Conservation (phyloP, 2,888 invertebrate genomes). For the Chrysomela aeneicollis region DNA sequence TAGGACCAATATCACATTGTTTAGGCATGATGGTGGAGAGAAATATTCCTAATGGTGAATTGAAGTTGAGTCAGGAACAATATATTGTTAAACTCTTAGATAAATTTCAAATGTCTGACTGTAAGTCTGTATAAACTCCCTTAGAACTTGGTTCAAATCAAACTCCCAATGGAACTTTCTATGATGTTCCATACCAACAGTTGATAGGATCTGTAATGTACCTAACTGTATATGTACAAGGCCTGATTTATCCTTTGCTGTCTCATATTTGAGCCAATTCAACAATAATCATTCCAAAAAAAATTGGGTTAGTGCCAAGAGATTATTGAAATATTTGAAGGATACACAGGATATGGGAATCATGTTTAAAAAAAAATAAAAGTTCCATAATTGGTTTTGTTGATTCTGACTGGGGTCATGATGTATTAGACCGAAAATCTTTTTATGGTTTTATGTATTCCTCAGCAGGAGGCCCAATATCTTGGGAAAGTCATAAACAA, state of each 20-base stretch:
- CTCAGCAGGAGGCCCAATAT: conserved; percentile 18
- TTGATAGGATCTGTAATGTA: conserved; percentile 33
- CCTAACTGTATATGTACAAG: conserved; percentile 25
- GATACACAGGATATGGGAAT: too few relatives aligned
- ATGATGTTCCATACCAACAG: conserved; percentile 17
- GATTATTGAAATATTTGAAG: conserved; percentile 45
- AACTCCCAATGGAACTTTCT: not conserved
- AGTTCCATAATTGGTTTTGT: too few relatives aligned
- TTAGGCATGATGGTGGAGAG: conserved; percentile 30
- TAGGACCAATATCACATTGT: conserved; percentile 26
- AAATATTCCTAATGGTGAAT: conserved; percentile 23
- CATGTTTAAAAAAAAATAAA: too few relatives aligned
- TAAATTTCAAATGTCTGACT: conserved; percentile 27
- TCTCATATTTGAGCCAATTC: conserved; percentile 31
- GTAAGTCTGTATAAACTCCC: conserved; percentile 26
- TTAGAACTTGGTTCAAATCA: conserved; percentile 20
- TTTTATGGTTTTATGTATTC: conserved; percentile 35
- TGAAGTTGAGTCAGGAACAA: conserved; percentile 32
- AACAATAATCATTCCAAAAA: conserved; percentile 23
- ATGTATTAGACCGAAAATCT: conserved; percentile 27
- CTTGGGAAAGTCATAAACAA: conserved; percentile 37
- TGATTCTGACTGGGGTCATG: conserved; percentile 41
- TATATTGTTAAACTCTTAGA: conserved; percentile 29
- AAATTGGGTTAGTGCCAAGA: conserved; percentile 47
- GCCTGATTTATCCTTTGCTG: conserved; percentile 30